Base-by-base conservation (phyloP, 92 coral and sea anemone genomes). In the Siderastrea siderea region DNA sequence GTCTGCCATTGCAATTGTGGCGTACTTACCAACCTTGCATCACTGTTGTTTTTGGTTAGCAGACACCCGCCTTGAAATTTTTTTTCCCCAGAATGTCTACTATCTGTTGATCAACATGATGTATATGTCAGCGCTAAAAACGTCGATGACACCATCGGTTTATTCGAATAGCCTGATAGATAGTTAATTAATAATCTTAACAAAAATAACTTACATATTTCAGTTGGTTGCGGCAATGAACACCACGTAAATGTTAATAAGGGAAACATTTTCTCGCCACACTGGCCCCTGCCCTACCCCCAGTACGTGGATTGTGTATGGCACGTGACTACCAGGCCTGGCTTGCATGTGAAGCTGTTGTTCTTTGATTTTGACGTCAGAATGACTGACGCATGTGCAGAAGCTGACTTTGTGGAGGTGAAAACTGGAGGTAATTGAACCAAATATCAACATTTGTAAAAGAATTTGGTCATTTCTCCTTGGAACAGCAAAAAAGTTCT, bases 201-300 rank as follows among this genome's bases (percentile, higher is more conserved):
- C 16, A 16, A 43, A 74, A 26, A 57, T 26, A 13, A 43, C 10
- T 60, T 6, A 26, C 58, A 47, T 19, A 44, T 67, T 47, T 38
- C 71, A 91, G 94, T 19, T 72, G 94, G 94, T 15, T 91, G 94
- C 79, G 94, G 94, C 48, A 66, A 72, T 73, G 86, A 81, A 4
- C 78, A 26, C 3, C 63, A 77, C 57, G 75, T 77, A 44, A 87
- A 91, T 58, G 87, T 59, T 17, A 77, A 83, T 19, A 70, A 91
- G 7, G 94, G 94, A 47, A 91, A 87, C 51, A 84, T 91, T 58
- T 91, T 87, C 73, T 87, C 94, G 1, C 94, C 94, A 15, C 89
- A 67, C 46, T 91, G 94, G 94, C 94, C 94, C 16, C 70, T 77
- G 11, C 94, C 94, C 58, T 83, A 91, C 86, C 94, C 94, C 83